Evolutionary conservation across 1,140 invertebrate genomes (phyloP).

Genomic region (Lordiphosa mommai): DNA sequence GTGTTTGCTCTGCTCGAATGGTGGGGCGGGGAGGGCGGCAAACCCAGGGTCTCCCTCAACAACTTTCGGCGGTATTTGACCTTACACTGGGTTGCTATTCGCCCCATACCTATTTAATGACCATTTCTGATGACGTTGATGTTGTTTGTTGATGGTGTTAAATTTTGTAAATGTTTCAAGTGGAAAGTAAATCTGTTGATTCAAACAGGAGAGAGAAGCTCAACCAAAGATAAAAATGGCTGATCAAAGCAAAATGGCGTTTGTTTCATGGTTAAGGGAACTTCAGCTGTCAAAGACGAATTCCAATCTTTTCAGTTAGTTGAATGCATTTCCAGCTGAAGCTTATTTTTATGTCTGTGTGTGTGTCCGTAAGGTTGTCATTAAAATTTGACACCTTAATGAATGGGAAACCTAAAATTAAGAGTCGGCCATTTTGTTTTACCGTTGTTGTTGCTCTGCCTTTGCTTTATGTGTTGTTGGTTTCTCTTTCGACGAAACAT

Average conservation of each 20-base stretch:
- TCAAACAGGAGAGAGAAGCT: neutral
- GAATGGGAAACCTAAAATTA: constrained; percentile 37
- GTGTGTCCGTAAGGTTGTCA: constrained; percentile 44
- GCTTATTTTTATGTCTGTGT: constrained; percentile 4
- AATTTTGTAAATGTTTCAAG: constrained; percentile 5
- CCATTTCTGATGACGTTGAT: constrained; percentile 14
- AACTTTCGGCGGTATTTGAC: constrained; percentile 8
- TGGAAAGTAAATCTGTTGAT: constrained; percentile 21
- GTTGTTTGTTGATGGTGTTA: constrained; percentile 4
- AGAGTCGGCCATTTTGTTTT: constrained; percentile 61
- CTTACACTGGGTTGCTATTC: neutral
- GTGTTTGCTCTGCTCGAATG: constrained; percentile 24
- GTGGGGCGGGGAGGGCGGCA: neutral
- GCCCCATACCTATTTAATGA: constrained; percentile 7
- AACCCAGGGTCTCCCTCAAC: neutral
- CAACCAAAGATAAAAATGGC: neutral
- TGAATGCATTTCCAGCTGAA: constrained; percentile 11
- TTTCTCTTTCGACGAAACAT: constrained; percentile 40
- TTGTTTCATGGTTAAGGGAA: too few relatives aligned
- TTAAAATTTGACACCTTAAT: constrained; percentile 62
- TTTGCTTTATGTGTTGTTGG: constrained; percentile 10
- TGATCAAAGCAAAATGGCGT: neutral
- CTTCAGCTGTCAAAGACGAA: constrained; percentile 15
- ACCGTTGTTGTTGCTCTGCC: constrained; percentile 10
- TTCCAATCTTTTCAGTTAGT: constrained; percentile 11